Conservation (phyloP, 2,888 invertebrate species). For the Heliothis peltigera region DNA sequence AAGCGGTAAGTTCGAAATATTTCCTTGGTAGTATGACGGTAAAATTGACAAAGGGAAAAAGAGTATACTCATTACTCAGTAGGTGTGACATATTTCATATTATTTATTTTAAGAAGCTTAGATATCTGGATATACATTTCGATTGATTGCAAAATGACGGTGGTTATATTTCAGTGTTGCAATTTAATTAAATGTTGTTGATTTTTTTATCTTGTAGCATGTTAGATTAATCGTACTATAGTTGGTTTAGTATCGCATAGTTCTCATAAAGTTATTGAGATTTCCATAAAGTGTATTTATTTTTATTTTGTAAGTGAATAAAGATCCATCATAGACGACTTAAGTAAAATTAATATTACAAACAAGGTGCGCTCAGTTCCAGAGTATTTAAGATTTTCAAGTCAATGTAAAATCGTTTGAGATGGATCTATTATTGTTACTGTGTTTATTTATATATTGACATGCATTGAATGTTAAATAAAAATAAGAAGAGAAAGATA, state of each 20-base stretch:
- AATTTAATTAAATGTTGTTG: slow-evolving; percentile 41
- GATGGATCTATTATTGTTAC: slow-evolving; percentile 17
- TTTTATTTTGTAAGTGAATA: slow-evolving; percentile 35
- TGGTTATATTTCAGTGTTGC: slow-evolving; percentile 40
- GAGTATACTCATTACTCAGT: slow-evolving; percentile 66
- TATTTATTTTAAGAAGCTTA: slow-evolving; percentile 45
- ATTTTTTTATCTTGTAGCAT: slow-evolving; percentile 43
- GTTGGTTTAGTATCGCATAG: slow-evolving; percentile 38
- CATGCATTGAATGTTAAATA: slow-evolving; percentile 16
- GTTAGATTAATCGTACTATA: slow-evolving; percentile 39
- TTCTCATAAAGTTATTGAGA: slow-evolving; percentile 51
- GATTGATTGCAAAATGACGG: slow-evolving; percentile 38
- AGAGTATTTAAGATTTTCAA: not conserved
- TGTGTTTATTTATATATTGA: slow-evolving; percentile 27
- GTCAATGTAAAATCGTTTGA: slow-evolving; percentile 25
- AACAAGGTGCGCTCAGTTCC: not conserved
- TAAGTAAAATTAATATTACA: not conserved
- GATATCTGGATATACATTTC: slow-evolving; percentile 32
- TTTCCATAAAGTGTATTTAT: slow-evolving; percentile 52
- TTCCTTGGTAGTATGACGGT: slow-evolving; percentile 26
- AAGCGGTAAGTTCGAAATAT: slow-evolving; percentile 14
- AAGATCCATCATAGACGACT: slow-evolving; percentile 22
- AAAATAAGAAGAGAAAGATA: slow-evolving; percentile 4
- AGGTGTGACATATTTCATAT: slow-evolving; percentile 60
- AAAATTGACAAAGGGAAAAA: slow-evolving; percentile 44